Evolutionary conservation across 2,888 invertebrate genomes (phyloP), one percentile per base, ranked within the genome.

Genomic region (Noctua janthina): DNA sequence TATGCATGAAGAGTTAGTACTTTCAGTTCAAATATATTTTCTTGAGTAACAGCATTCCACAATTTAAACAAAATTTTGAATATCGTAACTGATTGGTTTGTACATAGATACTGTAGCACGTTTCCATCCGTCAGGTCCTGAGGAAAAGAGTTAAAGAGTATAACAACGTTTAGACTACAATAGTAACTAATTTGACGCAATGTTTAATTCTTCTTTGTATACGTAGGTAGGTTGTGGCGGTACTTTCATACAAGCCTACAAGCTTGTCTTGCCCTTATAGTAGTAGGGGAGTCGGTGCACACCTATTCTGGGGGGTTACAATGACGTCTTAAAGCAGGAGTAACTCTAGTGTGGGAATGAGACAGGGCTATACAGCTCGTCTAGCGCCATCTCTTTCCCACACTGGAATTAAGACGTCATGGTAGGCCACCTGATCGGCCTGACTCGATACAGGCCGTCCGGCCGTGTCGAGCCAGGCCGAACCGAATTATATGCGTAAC

Each of bases 1-100:
- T 97, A 98, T 0, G 97, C 96, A 89, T 98, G 97, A 64, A 98
- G 94, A 23, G 96, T 94, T 76, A 97, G 92, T 1, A 97, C 90
- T 92, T 97, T 97, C 67, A 97, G 96, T 86, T 97, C 97, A 11
- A 95, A 91, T 51, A 97, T 94, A 35, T 94, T 93, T 81, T 96
- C 96, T 23, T 94, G 92, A 51, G 97, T 92, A 10, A 98, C 94
- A 59, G 95, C 95, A 39, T 95, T 92, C 92, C 97, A 97, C 2
- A 98, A 90, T 74, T 94, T 92, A 73, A 97, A 93, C 35, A 98
- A 91, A 79, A 97, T 94, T 89, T 96, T 96, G 84, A 98, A 97
- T 75, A 98, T 90, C n/a, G 95, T 93, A 64, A 95, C 90, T 7
- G 97, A 97, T 87, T 95, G 95, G 73, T 96, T 94, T 87, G 93